phyloP scores from a whole-genome alignment of 2,113 vertebrate genomes.

The Ophthalmolycus amberensis region DNA sequence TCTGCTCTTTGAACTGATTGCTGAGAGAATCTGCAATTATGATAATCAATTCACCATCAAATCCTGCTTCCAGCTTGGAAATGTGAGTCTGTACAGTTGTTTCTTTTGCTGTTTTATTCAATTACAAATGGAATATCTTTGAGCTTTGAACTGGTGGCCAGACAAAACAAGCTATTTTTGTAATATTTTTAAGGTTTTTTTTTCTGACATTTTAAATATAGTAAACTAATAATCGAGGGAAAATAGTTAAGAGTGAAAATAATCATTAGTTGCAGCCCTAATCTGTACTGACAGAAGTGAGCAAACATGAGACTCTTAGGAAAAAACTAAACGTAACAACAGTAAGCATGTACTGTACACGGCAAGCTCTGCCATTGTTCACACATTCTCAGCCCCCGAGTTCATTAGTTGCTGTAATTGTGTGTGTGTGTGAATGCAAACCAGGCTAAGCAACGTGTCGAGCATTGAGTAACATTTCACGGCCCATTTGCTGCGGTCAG shows the following conservation, averaged over 20 bases:
- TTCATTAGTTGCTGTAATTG: slow-evolving; percentile 55
- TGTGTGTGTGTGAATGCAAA: slow-evolving; percentile 42
- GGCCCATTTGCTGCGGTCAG: slow-evolving; percentile 73
- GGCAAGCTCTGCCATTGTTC: slow-evolving; percentile 28
- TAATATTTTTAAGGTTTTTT: not conserved
- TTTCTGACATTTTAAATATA: not conserved
- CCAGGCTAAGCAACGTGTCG: slow-evolving; percentile 51
- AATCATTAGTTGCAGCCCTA: not conserved
- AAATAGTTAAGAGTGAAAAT: not conserved
- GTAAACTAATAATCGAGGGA: not conserved
- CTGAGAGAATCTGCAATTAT: not conserved
- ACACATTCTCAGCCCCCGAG: not conserved
- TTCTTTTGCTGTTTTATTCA: not conserved
- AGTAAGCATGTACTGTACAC: slow-evolving; percentile 9
- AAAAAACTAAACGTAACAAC: slow-evolving; percentile 1
- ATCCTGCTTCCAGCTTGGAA: not conserved
- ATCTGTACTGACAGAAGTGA: slow-evolving; percentile 8
- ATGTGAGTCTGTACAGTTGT: not conserved
- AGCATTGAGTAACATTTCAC: slow-evolving; percentile 78
- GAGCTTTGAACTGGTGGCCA: not conserved
- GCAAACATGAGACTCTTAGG: not conserved
- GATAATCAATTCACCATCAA: not conserved
- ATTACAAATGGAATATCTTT: not conserved
- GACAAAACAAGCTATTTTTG: not conserved
- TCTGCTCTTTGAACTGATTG: not conserved